phyloP scores from a whole-genome alignment of 1,140 invertebrate species.

The Sipha flava region DNA sequence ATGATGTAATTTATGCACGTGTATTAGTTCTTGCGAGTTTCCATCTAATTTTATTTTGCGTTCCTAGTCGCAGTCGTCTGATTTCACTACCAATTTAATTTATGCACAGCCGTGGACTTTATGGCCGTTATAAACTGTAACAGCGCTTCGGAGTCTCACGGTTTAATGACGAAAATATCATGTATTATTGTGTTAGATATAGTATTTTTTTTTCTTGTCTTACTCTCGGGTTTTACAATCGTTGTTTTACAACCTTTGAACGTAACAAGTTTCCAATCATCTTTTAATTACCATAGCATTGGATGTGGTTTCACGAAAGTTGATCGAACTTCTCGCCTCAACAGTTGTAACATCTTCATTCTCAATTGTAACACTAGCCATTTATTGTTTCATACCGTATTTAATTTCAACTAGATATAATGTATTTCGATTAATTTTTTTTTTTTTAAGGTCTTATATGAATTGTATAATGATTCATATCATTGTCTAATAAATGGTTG shows the following conservation, averaged over 20 bases:
- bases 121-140: conserved; percentile 14
- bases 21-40: not conserved
- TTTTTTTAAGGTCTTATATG: no score
- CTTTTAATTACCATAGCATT: not conserved
- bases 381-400: no score
- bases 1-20: conserved; percentile 10
- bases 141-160: not conserved
- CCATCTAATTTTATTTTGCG: not conserved
- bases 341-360: not conserved
- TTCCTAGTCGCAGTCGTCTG: not conserved
- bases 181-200: not conserved
- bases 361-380: no score
- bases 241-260: conserved; percentile 6
- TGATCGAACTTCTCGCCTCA: not conserved
- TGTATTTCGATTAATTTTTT: no score
- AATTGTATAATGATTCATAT: no score
- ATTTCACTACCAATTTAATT: conserved; percentile 7
- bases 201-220: not conserved
- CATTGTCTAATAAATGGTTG: no score
- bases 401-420: no score
- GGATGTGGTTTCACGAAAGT: not conserved
- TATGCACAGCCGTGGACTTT: not conserved
- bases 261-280: not conserved
- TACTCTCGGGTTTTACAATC: not conserved
- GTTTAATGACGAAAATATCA: not conserved